Conservation (phyloP, 2,113 vertebrate species). For the Ailuropoda melanoleuca region DNA sequence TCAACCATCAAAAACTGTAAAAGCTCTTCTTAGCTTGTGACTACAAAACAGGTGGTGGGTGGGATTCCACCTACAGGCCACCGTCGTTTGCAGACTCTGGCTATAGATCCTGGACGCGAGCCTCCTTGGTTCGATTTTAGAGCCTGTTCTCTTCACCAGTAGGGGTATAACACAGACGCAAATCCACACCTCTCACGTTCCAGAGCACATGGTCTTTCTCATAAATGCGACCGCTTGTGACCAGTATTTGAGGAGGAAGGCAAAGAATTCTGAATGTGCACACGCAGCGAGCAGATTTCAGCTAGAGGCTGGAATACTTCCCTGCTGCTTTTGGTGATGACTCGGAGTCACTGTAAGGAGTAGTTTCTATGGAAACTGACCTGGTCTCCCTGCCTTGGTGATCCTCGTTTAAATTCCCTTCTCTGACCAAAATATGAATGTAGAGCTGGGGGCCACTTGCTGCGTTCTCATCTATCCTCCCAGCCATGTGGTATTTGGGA, state of each 20-base stretch:
- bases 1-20: neutral
- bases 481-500: neutral
- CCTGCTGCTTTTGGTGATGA: constrained; percentile 25
- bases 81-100: no score
- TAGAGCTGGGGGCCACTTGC: neutral
- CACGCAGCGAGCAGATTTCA: neutral
- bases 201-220: neutral
- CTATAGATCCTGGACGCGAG: neutral
- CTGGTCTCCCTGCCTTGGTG: constrained; percentile 21
- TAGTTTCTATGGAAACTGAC: constrained; percentile 63
- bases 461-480: neutral
- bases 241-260: neutral
- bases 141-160: neutral
- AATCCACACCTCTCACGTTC: neutral
- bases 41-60: neutral
- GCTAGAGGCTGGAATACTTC: neutral
- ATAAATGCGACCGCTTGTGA: neutral
- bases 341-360: neutral
- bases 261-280: neutral
- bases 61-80: neutral
- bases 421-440: neutral
- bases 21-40: neutral
- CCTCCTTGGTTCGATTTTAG: neutral
- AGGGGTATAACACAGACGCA: neutral
- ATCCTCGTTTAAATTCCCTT: constrained; percentile 46